Evolutionary conservation across 1,140 invertebrate species (phyloP), one percentile per base, ranked within the genome.

Genomic region (Ceratina japonica): DNA sequence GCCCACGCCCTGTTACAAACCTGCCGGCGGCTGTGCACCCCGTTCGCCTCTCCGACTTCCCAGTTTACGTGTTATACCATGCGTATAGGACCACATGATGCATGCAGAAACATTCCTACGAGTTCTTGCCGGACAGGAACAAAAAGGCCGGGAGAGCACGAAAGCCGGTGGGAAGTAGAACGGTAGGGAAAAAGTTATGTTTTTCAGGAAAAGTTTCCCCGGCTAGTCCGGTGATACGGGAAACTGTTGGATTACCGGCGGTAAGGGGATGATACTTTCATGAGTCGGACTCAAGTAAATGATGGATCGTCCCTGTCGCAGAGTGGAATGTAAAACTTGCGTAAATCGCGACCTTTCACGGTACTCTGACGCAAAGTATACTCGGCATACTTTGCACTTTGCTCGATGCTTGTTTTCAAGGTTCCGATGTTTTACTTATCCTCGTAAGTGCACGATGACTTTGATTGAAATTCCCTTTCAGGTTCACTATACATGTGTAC

Each of bases 281-380:
- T 84, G 84, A 87, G 81, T 90, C 87, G 87, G 89, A 90, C 87
- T 86, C 81, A 85, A 84, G 89, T 91, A 91, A 91, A 91, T 91
- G 90, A 91, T 91, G 90, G 87, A 91, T 91, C 85, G 89, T 87
- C 74, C 75, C 83, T 75, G 79, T 52, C 71, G 64, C 82, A 74
- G 69, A 68, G 31, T 75, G 77, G 86, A 90, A 90, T 90, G 87
- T 91, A 90, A 91, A 91, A 89, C 86, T 84, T 85, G 71, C 88
- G 88, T 90, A 89, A 90, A 90, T 91, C 90, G 89, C 87, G 80
- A 83, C 83, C 81, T 87, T 64, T 66, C 56, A 58, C 73, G 68
- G 44, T 80, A 52, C 77, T 73, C 76, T 37, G 76, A 75, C 69
- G 56, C 71, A 52, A 73, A 75, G 51, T 62, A 20, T 83, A 69